Conservation (phyloP, 2,797 vertebrate genomes). For the Pseudomugil tenellus region DNA sequence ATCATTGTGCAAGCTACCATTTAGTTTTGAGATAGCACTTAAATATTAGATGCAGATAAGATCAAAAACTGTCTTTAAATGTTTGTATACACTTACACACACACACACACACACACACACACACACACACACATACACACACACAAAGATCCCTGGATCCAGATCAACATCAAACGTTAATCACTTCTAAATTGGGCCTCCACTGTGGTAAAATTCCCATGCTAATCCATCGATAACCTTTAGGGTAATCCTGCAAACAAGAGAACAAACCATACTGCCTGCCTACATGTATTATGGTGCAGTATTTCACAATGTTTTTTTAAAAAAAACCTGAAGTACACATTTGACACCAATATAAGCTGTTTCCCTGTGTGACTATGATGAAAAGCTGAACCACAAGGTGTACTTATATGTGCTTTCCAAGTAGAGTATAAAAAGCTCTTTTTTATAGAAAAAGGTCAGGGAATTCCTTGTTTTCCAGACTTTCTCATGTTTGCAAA, state of each 20-base stretch:
- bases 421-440: constrained; percentile 11
- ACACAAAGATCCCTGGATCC: not conserved
- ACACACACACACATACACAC: not conserved
- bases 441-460: constrained; percentile 18
- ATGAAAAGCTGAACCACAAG: constrained; percentile 19
- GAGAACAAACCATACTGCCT: not conserved
- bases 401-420: constrained; percentile 17
- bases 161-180: not conserved
- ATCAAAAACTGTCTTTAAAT: not conserved
- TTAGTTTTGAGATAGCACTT: not conserved
- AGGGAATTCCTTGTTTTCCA: constrained; percentile 14
- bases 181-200: not conserved
- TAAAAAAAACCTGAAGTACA: not conserved
- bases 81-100: too few relatives aligned
- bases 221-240: constrained; percentile 1
- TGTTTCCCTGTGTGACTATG: constrained; percentile 2
- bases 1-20: not conserved
- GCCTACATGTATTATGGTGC: not conserved
- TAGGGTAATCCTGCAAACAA: not conserved
- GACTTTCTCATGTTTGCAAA: constrained; percentile 34
- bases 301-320: not conserved
- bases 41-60: not conserved
- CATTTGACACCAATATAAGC: not conserved
- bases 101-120: too few relatives aligned
- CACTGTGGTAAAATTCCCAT: not conserved